Evolutionary conservation across 2,888 invertebrate species (phyloP).

Genomic region (Noctua fimbriata): DNA sequence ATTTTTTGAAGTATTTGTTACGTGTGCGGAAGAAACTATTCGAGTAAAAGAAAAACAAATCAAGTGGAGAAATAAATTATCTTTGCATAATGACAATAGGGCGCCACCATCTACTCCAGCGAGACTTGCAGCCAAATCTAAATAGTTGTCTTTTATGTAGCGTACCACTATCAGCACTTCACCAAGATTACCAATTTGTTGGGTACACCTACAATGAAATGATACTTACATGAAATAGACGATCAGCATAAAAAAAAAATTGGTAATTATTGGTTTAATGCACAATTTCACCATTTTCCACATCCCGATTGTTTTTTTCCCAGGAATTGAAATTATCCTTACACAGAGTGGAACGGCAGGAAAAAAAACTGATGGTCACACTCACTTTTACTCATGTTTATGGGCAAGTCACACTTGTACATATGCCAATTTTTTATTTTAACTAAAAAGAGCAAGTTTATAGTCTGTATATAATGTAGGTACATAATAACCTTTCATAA

Average conservation of each 20-base stretch:
- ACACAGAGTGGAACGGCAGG: background rate
- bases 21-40: constrained; percentile 83
- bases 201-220: background rate
- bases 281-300: background rate
- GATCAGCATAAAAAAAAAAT: background rate
- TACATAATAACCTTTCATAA: no score
- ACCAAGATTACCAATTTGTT: background rate
- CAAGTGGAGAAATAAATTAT: constrained; percentile 69
- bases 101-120: constrained; percentile 53
- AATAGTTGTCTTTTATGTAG: constrained; percentile 18
- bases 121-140: constrained; percentile 38
- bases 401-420: no score
- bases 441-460: no score
- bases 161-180: background rate
- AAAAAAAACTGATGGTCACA: background rate
- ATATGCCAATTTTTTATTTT: no score
- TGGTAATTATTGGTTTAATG: background rate
- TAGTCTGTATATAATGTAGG: no score
- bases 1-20: constrained; percentile 90
- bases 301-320: background rate
- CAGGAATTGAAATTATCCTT: background rate
- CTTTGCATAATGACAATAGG: constrained; percentile 28
- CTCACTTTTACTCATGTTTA: background rate
- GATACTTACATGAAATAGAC: background rate
- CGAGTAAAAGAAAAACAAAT: constrained; percentile 75